phyloP scores from a whole-genome alignment of 2,797 vertebrate genomes.

The Malacoctenus gilli region DNA sequence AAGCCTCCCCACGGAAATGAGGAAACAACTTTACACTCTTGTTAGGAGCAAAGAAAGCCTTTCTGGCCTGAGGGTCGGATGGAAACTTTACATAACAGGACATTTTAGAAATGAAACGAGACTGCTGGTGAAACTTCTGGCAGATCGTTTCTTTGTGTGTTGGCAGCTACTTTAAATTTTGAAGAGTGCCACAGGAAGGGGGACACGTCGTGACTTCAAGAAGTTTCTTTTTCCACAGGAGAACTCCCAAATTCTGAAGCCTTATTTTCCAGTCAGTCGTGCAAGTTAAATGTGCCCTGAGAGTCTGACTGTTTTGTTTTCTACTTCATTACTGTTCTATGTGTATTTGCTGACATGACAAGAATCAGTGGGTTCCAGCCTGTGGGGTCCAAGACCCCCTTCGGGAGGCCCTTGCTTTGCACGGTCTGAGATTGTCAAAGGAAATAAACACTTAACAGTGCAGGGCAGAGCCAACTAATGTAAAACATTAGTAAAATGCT shows the following conservation, averaged over 20 bases:
- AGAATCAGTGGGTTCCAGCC: too few species aligned
- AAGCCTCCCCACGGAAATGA: slow-evolving; percentile 53
- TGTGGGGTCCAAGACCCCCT: too few species aligned
- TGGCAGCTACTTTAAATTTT: slow-evolving; percentile 14
- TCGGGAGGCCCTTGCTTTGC: too few species aligned
- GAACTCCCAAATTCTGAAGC: too few species aligned
- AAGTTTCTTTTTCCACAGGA: background rate
- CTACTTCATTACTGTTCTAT: too few species aligned
- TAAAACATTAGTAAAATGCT: too few species aligned
- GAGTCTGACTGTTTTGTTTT: background rate
- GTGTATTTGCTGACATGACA: too few species aligned
- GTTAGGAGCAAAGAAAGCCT: slow-evolving; percentile 28
- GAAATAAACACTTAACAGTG: too few species aligned
- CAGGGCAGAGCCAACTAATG: too few species aligned
- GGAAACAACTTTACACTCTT: slow-evolving; percentile 37
- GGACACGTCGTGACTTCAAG: background rate
- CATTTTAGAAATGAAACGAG: slow-evolving; percentile 31
- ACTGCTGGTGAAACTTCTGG: slow-evolving; percentile 5
- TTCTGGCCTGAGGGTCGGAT: slow-evolving; percentile 23
- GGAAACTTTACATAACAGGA: slow-evolving; percentile 54
- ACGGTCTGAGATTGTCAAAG: too few species aligned
- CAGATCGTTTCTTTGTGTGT: background rate
- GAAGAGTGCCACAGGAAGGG: background rate
- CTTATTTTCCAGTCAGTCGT: background rate
- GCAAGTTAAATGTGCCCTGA: background rate